Evolutionary conservation across 2,113 vertebrate genomes (phyloP), one percentile per base, ranked within the genome.

Genomic region (Neogobius melanostomus): DNA sequence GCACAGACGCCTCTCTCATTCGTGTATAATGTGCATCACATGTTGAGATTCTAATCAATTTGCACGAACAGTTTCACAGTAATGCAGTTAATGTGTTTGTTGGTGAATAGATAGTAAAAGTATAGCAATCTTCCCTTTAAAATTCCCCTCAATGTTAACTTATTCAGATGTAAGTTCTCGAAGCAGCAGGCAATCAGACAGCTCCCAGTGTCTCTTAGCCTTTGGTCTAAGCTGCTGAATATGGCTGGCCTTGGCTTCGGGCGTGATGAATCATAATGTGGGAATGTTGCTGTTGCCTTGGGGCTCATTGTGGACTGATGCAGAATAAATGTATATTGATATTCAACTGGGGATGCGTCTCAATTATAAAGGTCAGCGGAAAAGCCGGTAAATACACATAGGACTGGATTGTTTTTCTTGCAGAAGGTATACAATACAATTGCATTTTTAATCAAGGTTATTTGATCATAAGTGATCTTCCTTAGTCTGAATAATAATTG

Each of bases 311-410:
- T 21, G 21, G 28, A 59, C 36, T 43, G 36, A 36, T 14, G 28
- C 57, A 60, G 57, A 36, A 60, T 60, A 60, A 60, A 60, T 61
- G 12, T 12, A 60, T 43, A 60, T 8, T 60, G 36, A 61, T 61
- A 61, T 61, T 61, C 59, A 61, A n/a, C 12, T 7, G 59, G 59
- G 59, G 44, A 61, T 42, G 28, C 8, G 14, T 61, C 59, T 43
- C 42, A 60, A 60, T 60, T 42, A 60, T 42, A 43, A 42, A 60
- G 57, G 11, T 60, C 28, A 42, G 14, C 44, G 15, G 12, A 59
- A 10, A 61, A 44, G 28, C 14, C 6, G 28, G 28, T 43, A 61
- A 43, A 61, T 61, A n/a, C n/a, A n/a, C 42, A 42, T 8, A 44
- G 14, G 2, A n/a, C 6, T 56, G 17, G 54, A 61, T 43, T 43